A percentile compares a stretch with the other conserved stretches of the same genome.
Conservation (phyloP, 2,888 invertebrate species). For the Lottia scabra region DNA sequence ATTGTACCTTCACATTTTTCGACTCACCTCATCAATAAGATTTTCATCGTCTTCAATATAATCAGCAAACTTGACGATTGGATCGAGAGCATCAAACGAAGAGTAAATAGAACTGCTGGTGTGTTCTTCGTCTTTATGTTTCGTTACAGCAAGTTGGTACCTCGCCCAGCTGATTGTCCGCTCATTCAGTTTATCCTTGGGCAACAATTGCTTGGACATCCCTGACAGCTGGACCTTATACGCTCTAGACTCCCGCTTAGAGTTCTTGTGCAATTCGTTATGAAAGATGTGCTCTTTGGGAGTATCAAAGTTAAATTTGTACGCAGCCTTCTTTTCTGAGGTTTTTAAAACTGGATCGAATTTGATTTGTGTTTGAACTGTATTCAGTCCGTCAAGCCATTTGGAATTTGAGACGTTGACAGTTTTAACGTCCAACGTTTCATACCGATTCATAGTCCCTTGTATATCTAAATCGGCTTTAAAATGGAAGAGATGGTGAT, state of each 20-base stretch:
- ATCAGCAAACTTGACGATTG: slow-evolving; percentile 44
- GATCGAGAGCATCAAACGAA: slow-evolving; percentile 40
- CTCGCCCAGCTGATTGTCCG: slow-evolving; percentile 47
- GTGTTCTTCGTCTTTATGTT: slow-evolving; percentile 44
- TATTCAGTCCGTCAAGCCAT: slow-evolving; percentile 28
- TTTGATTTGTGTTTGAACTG: slow-evolving; percentile 35
- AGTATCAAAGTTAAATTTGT: slow-evolving; percentile 47
- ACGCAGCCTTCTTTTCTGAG: slow-evolving; percentile 46
- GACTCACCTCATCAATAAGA: slow-evolving; percentile 46
- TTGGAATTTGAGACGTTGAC: slow-evolving; percentile 32
- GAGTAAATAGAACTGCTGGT: slow-evolving; percentile 46
- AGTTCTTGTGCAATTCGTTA: slow-evolving; percentile 37
- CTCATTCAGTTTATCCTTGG: slow-evolving; percentile 39
- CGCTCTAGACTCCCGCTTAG: slow-evolving; percentile 43
- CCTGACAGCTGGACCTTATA: slow-evolving; percentile 27
- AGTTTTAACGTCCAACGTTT: slow-evolving; percentile 45
- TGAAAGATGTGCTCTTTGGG: slow-evolving; percentile 54
- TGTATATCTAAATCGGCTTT: slow-evolving; percentile 47
- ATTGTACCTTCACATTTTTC: too few species aligned
- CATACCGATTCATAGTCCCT: slow-evolving; percentile 51
- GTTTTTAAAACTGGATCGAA: slow-evolving; percentile 32
- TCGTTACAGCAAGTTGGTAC: slow-evolving; percentile 52
- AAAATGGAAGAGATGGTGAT: slow-evolving; percentile 33
- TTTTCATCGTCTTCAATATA: slow-evolving; percentile 47
- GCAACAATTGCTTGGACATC: slow-evolving; percentile 47